Evolutionary conservation across 2,888 invertebrate genomes (phyloP).

Genomic region (Nebria brevicollis): DNA sequence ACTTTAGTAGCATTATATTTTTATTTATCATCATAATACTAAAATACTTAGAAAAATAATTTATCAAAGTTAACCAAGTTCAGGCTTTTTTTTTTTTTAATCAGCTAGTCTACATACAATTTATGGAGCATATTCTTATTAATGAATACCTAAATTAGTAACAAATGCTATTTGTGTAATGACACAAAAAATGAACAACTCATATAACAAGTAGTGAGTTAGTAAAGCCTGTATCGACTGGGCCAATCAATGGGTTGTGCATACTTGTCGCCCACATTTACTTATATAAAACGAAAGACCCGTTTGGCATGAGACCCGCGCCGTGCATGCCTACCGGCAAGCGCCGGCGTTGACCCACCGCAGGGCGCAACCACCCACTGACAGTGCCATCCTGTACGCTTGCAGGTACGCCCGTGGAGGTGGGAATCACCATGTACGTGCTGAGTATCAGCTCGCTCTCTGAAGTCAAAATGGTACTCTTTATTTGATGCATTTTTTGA

Average conservation of each 20-base stretch:
- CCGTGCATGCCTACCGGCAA: conserved; percentile 40
- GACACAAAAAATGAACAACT: background rate
- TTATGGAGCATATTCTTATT: background rate
- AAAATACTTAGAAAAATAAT: too few relatives aligned
- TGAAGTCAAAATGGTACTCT: conserved; percentile 92
- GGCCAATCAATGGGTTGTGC: conserved; percentile 40
- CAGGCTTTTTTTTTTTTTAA: too few relatives aligned
- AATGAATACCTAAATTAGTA: background rate
- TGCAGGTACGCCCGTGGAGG: conserved; percentile 84
- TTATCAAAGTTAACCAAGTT: too few relatives aligned
- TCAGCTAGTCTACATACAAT: background rate
- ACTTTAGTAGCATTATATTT: too few relatives aligned
- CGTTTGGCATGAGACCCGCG: conserved; percentile 49
- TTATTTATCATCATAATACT: too few relatives aligned
- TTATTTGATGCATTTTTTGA: conserved; percentile 31
- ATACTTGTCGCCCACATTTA: conserved; percentile 1
- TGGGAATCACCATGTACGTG: conserved; percentile 98
- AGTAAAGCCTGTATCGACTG: conserved; percentile 48
- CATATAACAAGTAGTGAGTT: background rate
- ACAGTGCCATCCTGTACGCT: conserved; percentile 52
- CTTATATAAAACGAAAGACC: background rate
- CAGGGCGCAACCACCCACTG: conserved; percentile 50
- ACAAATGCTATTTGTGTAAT: background rate
- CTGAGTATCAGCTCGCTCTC: conserved; percentile 98
- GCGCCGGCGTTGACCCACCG: conserved; percentile 42